A percentile compares a stretch with the other conserved stretches of the same genome.
phyloP scores from a whole-genome alignment of 2,797 vertebrate species.

The Numenius phaeopus region DNA sequence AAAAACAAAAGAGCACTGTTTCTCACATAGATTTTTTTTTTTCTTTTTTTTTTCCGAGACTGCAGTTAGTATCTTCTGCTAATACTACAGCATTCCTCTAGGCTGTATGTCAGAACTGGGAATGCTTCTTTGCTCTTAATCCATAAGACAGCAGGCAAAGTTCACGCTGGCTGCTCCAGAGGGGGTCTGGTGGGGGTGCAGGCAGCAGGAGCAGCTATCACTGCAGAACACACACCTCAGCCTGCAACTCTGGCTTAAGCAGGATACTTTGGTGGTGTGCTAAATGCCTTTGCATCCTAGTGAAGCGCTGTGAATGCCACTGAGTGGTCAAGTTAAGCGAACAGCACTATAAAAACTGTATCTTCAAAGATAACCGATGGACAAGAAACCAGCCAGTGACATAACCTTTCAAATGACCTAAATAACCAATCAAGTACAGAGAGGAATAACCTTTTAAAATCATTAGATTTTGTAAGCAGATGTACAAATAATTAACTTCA shows the following conservation, averaged over 20 bases:
- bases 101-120: not conserved
- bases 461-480: slow-evolving; percentile 40
- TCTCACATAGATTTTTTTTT: not conserved
- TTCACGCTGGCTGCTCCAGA: not conserved
- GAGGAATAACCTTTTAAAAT: slow-evolving; percentile 46
- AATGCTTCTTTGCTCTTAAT: not conserved
- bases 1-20: not conserved
- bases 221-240: not conserved
- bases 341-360: not conserved
- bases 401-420: not conserved
- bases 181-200: not conserved
- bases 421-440: not conserved
- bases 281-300: not conserved
- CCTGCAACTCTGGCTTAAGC: not conserved
- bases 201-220: not conserved
- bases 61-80: not conserved
- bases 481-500: slow-evolving; percentile 60
- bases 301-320: not conserved
- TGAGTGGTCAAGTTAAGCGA: not conserved
- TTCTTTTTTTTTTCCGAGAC: not conserved
- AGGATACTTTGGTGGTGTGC: not conserved
- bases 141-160: not conserved
- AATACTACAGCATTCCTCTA: not conserved
- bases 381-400: not conserved
- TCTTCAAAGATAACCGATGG: not conserved